phyloP scores from a whole-genome alignment of 2,113 vertebrate species.

The Callorhinus ursinus region DNA sequence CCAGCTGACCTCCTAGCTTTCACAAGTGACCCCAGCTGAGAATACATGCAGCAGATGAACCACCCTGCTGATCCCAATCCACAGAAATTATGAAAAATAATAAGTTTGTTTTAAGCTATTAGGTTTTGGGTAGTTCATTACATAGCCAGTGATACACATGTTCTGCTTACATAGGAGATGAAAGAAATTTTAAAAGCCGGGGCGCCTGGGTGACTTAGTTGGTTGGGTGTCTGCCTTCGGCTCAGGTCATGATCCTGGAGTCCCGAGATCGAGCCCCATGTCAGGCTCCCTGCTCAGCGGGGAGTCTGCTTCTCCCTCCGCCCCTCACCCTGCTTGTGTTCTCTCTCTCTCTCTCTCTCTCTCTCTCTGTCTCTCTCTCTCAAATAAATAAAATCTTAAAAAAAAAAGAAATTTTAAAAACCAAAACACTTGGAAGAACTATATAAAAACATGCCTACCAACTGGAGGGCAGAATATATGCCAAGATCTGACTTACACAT shows the following conservation, averaged over 20 bases:
- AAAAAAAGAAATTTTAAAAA: conserved; percentile 19
- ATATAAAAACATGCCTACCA: conserved; percentile 11
- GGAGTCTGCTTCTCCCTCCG: too few species aligned
- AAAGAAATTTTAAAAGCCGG: not conserved
- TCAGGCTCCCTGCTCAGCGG: too few species aligned
- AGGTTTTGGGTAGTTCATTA: not conserved
- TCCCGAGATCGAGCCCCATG: too few species aligned
- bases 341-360: too few species aligned
- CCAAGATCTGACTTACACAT: not conserved
- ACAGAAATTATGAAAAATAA: conserved; percentile 17
- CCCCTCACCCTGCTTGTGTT: too few species aligned
- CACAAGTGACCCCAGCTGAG: not conserved
- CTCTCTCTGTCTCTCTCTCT: too few species aligned
- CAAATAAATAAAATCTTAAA: too few species aligned
- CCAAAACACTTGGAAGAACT: not conserved
- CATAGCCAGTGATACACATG: not conserved
- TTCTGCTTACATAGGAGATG: not conserved
- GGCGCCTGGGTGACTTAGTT: too few species aligned
- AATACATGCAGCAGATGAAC: not conserved
- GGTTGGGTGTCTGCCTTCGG: too few species aligned
- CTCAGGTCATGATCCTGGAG: too few species aligned
- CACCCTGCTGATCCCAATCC: not conserved
- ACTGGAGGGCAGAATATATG: not conserved
- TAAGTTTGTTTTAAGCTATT: not conserved
- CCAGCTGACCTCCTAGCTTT: not conserved